These are phyloP conservation scores for Danionella cerebrum DNA, from an alignment of 2,113 vertebrate genomes.

Conservation along the genomic window DNA sequence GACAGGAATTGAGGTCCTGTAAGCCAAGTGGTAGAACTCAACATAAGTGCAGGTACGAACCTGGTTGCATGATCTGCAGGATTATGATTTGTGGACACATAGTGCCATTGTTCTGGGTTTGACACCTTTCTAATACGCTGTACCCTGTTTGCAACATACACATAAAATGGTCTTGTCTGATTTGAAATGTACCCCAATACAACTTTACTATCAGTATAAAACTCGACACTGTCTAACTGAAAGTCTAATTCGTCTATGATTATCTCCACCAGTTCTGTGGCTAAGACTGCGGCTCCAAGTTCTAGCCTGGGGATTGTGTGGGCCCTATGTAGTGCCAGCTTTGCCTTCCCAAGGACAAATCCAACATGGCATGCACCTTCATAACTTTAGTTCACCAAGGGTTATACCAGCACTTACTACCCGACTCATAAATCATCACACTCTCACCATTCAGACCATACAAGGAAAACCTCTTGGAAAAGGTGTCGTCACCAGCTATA, in stretches of 20 bases:
- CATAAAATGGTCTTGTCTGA: background rate
- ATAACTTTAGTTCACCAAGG: no score
- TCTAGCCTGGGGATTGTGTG: background rate
- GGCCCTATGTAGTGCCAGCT: no score
- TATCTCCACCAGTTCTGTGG: constrained; percentile 10
- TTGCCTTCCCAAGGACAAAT: background rate
- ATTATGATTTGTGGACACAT: background rate
- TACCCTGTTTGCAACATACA: background rate
- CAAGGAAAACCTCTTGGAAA: no score
- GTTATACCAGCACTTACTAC: no score
- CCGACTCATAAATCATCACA: no score
- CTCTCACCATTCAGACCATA: no score
- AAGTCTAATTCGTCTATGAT: constrained; percentile 1
- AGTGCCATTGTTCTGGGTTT: background rate
- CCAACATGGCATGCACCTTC: background rate
- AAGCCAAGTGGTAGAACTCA: constrained; percentile 26
- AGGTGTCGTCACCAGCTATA: no score
- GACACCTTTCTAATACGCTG: background rate
- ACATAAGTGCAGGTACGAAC: background rate
- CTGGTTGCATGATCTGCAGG: constrained; percentile 16
- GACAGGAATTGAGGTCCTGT: constrained; percentile 1
- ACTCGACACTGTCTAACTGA: background rate
- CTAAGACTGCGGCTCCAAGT: constrained; percentile 22
- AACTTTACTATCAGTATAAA: constrained; percentile 3
- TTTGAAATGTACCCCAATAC: constrained; percentile 4